A percentile compares a stretch with the other conserved stretches of the same genome.
Evolutionary conservation across 2,888 invertebrate genomes (phyloP).

Genomic region (Macrosiphum euphorbiae): DNA sequence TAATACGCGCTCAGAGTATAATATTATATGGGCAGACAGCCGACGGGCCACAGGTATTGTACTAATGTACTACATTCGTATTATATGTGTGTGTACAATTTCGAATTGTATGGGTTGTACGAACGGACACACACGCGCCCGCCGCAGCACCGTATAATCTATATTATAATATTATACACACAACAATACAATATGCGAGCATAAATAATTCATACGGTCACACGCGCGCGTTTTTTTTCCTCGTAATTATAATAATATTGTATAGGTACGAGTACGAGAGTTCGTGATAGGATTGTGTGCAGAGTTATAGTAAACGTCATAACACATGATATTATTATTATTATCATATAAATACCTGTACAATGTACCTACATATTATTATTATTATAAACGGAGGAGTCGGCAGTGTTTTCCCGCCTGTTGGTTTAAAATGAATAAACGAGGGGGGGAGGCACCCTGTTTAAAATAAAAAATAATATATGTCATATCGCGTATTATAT

Average conservation of each 20-base stretch:
- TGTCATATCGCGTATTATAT: too few species aligned
- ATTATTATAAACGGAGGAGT: too few species aligned
- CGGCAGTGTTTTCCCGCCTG: not conserved
- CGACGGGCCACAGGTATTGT: not conserved
- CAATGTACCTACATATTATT: too few species aligned
- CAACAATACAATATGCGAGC: conserved; percentile 24
- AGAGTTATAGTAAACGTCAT: conserved; percentile 6
- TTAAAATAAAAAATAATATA: too few species aligned
- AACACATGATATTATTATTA: not conserved
- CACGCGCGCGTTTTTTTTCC: conserved; percentile 1
- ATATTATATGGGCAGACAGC: not conserved
- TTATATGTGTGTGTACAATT: not conserved
- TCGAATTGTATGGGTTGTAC: not conserved
- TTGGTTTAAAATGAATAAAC: not conserved
- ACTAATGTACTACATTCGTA: not conserved
- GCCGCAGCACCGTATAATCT: not conserved
- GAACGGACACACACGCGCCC: not conserved
- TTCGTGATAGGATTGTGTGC: conserved; percentile 4
- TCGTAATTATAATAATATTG: not conserved
- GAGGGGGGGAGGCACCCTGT: too few species aligned
- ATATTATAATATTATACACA: conserved; percentile 13
- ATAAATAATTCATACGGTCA: conserved; percentile 60
- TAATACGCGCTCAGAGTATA: not conserved
- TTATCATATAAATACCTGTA: too few species aligned
- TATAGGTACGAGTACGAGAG: not conserved